Evolutionary conservation across 2,797 vertebrate genomes (phyloP), one percentile per base, ranked within the genome.

Genomic region (Myotis myotis): DNA sequence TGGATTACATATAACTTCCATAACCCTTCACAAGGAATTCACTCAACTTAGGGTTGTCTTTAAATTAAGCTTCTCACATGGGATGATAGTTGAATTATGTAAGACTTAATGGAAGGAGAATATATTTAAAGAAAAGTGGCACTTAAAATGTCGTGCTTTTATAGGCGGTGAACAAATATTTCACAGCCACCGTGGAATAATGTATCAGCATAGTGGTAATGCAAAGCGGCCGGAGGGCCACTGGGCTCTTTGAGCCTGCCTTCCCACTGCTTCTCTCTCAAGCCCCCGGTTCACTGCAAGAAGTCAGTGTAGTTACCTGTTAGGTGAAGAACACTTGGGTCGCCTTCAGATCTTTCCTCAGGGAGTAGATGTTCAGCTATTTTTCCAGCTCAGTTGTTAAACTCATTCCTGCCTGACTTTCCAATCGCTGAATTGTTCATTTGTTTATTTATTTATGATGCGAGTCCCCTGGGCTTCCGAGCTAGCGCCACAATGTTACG

Each of bases 11-110:
- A 85, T 44, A 95, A 80, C 68, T 94, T 92, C 71, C 15, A 76
- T 94, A 95, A 90, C 79, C 85, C 85, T 96, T 93, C 66, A 79
- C 38, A 95, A 82, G 89, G 93, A 95, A 76, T 90, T 91, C 87
- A 64, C 93, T 95, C 96, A 91, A 62, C 53, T 93, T 95, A 90
- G 36, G 79, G 70, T 94, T 92, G 72, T 84, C 79, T 90, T 97
- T 94, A 93, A 93, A 94, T 94, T 75, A 95, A 93, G 81, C 66
- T 57, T 95, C 44, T 95, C 44, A 88, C 75, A 88, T 83, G 70
- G 87, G 41, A 94, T 96, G 79, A 78, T 84, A 80, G 57, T 93
- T 92, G 64, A 64, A 89, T 97, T 96, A 93, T 85, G 38, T 94
- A 93, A 96, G 91, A 93, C 62, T 62, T 87, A 80, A 96, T 93